Percentiles rank a stretch among this genome's conserved stretches.
Conservation (phyloP, 64 coral and sea anemone species). For the Exaiptasia diaphana region DNA sequence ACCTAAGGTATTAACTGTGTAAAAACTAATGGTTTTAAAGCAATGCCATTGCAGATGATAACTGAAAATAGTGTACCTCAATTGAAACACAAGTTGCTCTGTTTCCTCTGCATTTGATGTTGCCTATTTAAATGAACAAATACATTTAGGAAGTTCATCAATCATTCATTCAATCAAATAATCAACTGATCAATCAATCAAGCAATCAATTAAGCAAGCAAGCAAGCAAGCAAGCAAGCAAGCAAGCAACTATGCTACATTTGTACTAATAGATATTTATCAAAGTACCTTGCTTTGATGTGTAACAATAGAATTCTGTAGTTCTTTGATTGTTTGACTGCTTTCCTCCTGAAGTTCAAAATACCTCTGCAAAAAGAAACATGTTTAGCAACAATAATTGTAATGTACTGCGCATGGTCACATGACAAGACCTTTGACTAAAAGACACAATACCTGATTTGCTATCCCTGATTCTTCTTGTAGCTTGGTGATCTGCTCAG, state of each 20-base stretch:
- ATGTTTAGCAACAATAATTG: not conserved
- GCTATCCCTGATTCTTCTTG: slow-evolving; percentile 39
- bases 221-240: too few relatives aligned
- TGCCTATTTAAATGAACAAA: slow-evolving; percentile 28
- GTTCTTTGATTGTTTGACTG: slow-evolving; percentile 13
- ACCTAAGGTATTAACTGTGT: not conserved
- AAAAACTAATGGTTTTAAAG: not conserved
- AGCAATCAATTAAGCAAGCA: too few relatives aligned
- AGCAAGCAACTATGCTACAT: too few relatives aligned
- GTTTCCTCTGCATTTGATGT: slow-evolving; percentile 60
- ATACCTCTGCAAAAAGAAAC: slow-evolving; percentile 5
- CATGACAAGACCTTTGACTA: not conserved
- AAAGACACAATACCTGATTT: slow-evolving; percentile 33
- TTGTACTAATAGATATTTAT: too few relatives aligned
- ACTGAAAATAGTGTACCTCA: slow-evolving; percentile 23
- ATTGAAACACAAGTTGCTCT: slow-evolving; percentile 11
- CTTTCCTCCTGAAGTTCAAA: slow-evolving; percentile 25
- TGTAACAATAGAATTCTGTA: slow-evolving; percentile 21
- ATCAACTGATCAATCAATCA: too few relatives aligned
- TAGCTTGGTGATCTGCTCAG: slow-evolving; percentile 55
- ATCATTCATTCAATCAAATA: too few relatives aligned
- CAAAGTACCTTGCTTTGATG: slow-evolving; percentile 25
- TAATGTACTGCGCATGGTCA: not conserved
- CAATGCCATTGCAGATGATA: not conserved
- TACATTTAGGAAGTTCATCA: too few relatives aligned